Base-by-base conservation (phyloP, 2,797 vertebrate species). In the Oryzias sinensis region DNA sequence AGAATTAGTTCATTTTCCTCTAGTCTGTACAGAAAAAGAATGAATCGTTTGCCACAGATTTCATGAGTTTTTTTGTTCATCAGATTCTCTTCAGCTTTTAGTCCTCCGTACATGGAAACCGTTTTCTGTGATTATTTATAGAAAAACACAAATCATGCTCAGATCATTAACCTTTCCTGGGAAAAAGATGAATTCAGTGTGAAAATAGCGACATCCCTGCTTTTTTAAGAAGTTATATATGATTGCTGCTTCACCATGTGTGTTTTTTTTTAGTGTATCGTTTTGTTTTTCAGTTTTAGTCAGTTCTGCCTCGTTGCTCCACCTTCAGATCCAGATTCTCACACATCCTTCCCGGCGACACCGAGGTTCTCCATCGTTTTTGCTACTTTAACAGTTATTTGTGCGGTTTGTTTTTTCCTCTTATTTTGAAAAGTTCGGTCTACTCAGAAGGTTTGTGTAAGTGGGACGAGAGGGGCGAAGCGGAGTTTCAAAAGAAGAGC, bases 1-100 rank as follows among this genome's bases (percentile, higher is more conserved):
- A 93, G 92, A 89, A 90, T 90, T 93, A 92, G 92, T 86, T 86
- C 55, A 83, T 84, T 91, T 92, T 90, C 95, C 93, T 95, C 92
- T 95, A 94, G 95, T 88, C 89, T 93, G 92, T 93, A 93, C 90
- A 93, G 91, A 92, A 79, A 85, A 89, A 89, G 87, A 92, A 90
- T 91, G 84, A 91, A 88, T 88, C 84, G 81, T 89, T 82, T 79
- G 76, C 80, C 85, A 87, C 80, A 85, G 74, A 87, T 80, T 83
- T 83, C 80, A 85, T 84, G 18, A 18, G 18, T 18, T 18, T 18
- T 18, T 18, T 18, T 18, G 18, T 18, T 18, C 18, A 18, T 18
- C 18, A 18, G 18, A 18, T 18, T 18, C 67, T 69, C 76, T 73
- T 80, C 61, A 73, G 66, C 68, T 65, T 59, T 62, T 83, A 77